Evolutionary conservation across 2,113 vertebrate species (phyloP), one percentile per base, ranked within the genome.

Genomic region (Dicentrarchus labrax): DNA sequence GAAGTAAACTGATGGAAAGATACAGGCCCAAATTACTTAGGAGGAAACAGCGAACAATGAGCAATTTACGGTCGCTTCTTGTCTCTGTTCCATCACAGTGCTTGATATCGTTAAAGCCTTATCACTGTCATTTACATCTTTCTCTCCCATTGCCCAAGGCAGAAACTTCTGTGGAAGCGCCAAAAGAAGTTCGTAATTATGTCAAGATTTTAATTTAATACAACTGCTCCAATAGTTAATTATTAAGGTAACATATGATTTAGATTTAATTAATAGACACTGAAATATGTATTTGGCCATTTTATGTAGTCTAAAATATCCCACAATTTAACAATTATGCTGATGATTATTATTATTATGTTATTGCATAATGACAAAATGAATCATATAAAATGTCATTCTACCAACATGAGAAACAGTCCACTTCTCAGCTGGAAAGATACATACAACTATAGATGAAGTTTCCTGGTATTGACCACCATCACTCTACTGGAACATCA

Each of bases 21-120:
- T 94, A 94, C 79, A 73, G 61, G 82, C 76, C 78, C 85, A 92
- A 94, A 94, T 94, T 91, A 91, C 88, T 86, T 68, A 70, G 73
- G 85, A 95, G 95, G 95, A 96, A 96, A 90, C 66, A 1, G 78
- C 76, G 89, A 95, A 96, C 95, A 95, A 95, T 95, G 94, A 93
- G 87, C 54, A 90, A 93, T 93, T 92, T 93, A 86, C 51, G 12
- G 53, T 50, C 50, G 75, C 82, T 89, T 81, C 75, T 77, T 76
- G 82, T 85, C 79, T 84, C 76, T 57, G 88, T 72, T 72, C 77
- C 72, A 48, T 74, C 36, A 24, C 81, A 60, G 79, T 24, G 59
- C 72, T 90, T 71, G 74, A 84, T 54, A 60, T 76, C 30, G 50
- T 84, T 41, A 38, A 50, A 69, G 78, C 57, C 30, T 85, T 87